These are phyloP conservation scores for Aphis craccivora DNA, from an alignment of 1,140 invertebrate species.

Conservation along the genomic window DNA sequence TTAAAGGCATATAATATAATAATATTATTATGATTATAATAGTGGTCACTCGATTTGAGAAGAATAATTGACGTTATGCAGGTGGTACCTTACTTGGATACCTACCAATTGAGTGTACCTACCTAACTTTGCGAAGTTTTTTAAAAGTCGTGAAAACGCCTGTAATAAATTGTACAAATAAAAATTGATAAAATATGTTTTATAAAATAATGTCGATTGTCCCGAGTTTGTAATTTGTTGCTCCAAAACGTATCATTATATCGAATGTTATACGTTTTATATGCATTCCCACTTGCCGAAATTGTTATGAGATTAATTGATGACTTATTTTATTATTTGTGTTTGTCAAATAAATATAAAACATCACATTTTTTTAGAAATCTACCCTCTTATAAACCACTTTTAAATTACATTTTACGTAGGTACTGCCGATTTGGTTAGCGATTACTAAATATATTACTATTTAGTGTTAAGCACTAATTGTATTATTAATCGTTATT, in stretches of 20 bases:
- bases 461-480: neutral
- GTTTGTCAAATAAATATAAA: neutral
- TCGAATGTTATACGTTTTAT: no score
- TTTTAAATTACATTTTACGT: neutral
- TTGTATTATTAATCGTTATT: neutral
- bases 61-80: neutral
- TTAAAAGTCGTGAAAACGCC: neutral
- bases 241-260: neutral
- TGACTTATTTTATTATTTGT: neutral
- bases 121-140: neutral
- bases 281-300: neutral
- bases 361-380: neutral
- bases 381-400: neutral
- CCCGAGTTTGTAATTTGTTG: neutral
- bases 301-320: neutral
- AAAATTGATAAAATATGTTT: neutral
- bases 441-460: neutral
- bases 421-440: neutral
- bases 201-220: neutral
- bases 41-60: neutral
- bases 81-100: no score
- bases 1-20: slow-evolving; percentile 57
- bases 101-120: neutral
- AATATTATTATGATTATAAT: neutral
- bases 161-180: no score